Percentiles rank a stretch among this genome's conserved stretches.
Conservation (phyloP, 2,797 vertebrate genomes). For the Falco berigora region DNA sequence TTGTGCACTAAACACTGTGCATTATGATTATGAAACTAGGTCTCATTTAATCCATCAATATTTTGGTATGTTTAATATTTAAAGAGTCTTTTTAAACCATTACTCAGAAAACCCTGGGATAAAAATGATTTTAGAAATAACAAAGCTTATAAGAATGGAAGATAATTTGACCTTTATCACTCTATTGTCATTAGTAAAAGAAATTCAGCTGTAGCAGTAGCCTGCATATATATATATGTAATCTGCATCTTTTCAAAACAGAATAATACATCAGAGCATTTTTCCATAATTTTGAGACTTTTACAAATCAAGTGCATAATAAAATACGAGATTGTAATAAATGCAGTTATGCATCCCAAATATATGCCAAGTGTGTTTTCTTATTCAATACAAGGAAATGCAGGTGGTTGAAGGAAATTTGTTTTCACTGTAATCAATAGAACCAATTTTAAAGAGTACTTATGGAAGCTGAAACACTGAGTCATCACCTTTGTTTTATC, state of each 20-base stretch:
- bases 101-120: constrained; percentile 23
- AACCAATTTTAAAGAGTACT: neutral
- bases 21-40: constrained; percentile 65
- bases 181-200: constrained; percentile 14
- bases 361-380: neutral
- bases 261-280: neutral
- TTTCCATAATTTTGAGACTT: neutral
- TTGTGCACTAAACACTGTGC: constrained; percentile 6
- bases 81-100: constrained; percentile 53
- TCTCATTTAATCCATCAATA: constrained; percentile 58
- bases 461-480: neutral
- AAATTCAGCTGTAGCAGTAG: neutral
- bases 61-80: constrained; percentile 61
- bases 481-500: neutral
- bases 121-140: constrained; percentile 50
- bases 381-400: neutral
- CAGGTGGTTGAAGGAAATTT: neutral
- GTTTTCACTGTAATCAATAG: neutral
- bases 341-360: neutral
- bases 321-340: neutral
- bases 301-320: neutral
- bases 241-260: constrained; percentile 34
- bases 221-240: neutral
- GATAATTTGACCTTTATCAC: constrained; percentile 47
- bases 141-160: neutral